Evolutionary conservation across 1,140 invertebrate genomes (phyloP).

Genomic region (Chelonus insularis): DNA sequence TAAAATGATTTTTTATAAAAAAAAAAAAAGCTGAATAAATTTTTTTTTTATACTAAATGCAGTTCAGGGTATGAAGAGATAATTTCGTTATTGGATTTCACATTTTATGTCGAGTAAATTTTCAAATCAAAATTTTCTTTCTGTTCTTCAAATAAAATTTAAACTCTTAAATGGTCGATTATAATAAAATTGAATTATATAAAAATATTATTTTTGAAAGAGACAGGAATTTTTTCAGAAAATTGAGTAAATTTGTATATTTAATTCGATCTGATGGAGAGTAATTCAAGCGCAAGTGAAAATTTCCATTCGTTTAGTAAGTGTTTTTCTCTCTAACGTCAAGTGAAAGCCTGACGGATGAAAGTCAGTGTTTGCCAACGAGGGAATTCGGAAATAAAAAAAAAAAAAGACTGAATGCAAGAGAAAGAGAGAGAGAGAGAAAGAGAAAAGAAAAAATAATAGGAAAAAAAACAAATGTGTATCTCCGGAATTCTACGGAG

Average conservation of each 20-base stretch:
- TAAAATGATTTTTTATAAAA: no score
- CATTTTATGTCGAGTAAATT: no score
- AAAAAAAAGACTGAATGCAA: background rate
- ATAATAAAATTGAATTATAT: no score
- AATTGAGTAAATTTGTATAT: background rate
- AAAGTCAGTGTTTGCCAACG: constrained; percentile 26
- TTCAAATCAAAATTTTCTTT: no score
- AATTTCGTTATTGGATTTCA: no score
- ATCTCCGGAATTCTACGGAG: constrained; percentile 6
- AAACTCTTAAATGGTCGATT: no score
- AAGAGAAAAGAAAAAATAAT: background rate
- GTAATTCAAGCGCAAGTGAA: constrained; percentile 2
- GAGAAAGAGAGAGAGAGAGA: background rate
- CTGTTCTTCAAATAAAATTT: no score
- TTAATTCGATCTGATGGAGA: background rate
- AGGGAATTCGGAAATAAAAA: constrained; percentile 18
- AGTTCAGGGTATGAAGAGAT: no score
- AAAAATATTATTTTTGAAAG: no score
- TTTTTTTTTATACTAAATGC: no score
- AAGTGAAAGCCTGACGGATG: constrained; percentile 25
- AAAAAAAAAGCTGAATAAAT: no score
- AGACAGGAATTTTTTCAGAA: background rate
- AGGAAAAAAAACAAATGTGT: constrained; percentile 3
- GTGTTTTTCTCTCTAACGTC: constrained; percentile 1
- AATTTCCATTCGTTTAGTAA: constrained; percentile 4